phyloP scores from a whole-genome alignment of 2,113 vertebrate species.

The Bos indicus region DNA sequence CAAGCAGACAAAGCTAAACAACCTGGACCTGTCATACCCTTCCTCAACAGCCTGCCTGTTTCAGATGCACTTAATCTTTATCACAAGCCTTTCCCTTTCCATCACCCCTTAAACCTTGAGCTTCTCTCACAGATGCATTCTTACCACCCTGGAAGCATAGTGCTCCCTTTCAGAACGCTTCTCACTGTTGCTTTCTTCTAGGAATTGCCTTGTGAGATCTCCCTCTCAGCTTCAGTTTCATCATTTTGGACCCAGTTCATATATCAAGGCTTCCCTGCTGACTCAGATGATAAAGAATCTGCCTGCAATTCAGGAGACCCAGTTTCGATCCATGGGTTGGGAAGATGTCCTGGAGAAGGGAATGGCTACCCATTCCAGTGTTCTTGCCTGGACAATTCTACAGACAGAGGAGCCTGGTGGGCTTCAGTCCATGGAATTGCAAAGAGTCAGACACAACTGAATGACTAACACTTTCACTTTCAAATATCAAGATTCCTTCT shows the following conservation, averaged over 20 bases:
- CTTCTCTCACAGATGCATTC: neutral
- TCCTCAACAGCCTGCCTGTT: neutral
- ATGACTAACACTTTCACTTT: neutral
- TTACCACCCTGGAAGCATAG: neutral
- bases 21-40: neutral
- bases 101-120: neutral
- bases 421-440: neutral
- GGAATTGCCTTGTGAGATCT: neutral
- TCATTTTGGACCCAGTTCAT: neutral
- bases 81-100: neutral
- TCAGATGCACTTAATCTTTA: neutral
- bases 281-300: neutral
- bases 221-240: neutral
- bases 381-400: neutral
- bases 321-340: neutral
- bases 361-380: neutral
- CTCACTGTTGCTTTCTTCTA: neutral
- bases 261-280: neutral
- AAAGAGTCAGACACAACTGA: neutral
- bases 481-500: neutral
- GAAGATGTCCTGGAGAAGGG: neutral
- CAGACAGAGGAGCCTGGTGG: neutral
- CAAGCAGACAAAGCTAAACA: neutral
- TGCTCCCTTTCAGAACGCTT: neutral
- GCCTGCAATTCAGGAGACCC: neutral